These are phyloP conservation scores for Aporrectodea caliginosa DNA, from an alignment of 1,140 invertebrate species.

Conservation along the genomic window DNA sequence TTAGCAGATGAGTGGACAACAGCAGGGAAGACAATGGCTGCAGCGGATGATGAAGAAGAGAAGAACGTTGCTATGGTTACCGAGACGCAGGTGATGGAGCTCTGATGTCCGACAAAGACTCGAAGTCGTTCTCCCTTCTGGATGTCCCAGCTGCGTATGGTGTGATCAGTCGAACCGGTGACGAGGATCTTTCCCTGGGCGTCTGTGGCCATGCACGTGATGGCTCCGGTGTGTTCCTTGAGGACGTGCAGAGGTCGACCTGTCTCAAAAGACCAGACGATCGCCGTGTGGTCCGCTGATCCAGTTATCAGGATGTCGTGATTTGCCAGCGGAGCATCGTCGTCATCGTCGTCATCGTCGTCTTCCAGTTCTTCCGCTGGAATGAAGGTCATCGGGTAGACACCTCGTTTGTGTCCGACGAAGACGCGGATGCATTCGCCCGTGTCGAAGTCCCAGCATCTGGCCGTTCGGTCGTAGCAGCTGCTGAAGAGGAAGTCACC, in stretches of 20 bases:
- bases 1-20: no score
- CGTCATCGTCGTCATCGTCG: slow-evolving; percentile 45
- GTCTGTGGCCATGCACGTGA: slow-evolving; percentile 59
- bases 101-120: slow-evolving; percentile 58
- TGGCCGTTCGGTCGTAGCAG: slow-evolving; percentile 59
- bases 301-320: slow-evolving; percentile 58
- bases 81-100: slow-evolving; percentile 58
- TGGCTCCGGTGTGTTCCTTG: slow-evolving; percentile 56
- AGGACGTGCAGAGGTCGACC: slow-evolving; percentile 56
- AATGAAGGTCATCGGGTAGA: slow-evolving; percentile 60
- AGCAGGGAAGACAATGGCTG: no score
- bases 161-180: slow-evolving; percentile 58
- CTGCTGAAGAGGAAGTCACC: slow-evolving; percentile 60
- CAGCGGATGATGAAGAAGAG: no score
- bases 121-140: slow-evolving; percentile 53
- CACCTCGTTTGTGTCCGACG: slow-evolving; percentile 59
- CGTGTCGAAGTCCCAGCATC: slow-evolving; percentile 60
- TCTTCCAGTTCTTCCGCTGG: slow-evolving; percentile 49
- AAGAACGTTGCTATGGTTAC: no score
- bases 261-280: slow-evolving; percentile 58
- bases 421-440: slow-evolving; percentile 54
- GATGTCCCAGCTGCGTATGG: slow-evolving; percentile 59
- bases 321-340: slow-evolving; percentile 40
- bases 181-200: slow-evolving; percentile 53
- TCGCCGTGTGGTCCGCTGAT: slow-evolving; percentile 57